Evolutionary conservation across 2,888 invertebrate genomes (phyloP).

Genomic region (Mechanitis mazaeus): DNA sequence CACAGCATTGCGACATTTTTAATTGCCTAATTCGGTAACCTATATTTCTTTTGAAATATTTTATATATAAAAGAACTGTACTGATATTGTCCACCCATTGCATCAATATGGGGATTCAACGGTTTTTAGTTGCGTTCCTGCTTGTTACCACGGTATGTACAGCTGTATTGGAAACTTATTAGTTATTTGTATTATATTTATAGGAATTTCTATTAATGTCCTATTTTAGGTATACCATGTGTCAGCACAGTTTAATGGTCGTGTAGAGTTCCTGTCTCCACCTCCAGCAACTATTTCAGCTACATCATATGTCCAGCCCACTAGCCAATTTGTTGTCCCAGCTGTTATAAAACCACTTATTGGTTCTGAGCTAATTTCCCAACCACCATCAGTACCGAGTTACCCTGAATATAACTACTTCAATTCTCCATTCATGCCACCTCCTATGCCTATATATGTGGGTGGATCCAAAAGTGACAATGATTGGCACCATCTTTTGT

Average conservation of each 20-base stretch:
- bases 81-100: slow-evolving; percentile 38
- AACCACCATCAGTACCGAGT: slow-evolving; percentile 26
- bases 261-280: slow-evolving; percentile 28
- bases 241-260: slow-evolving; percentile 26
- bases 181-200: no score
- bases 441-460: slow-evolving; percentile 34
- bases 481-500: slow-evolving; percentile 39
- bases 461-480: slow-evolving; percentile 37
- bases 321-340: slow-evolving; percentile 47
- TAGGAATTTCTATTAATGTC: background rate
- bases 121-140: slow-evolving; percentile 28
- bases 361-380: slow-evolving; percentile 21
- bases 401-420: slow-evolving; percentile 21
- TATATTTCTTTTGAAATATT: slow-evolving; percentile 52
- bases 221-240: slow-evolving; percentile 29
- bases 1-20: slow-evolving; percentile 37
- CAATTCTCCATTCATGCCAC: slow-evolving; percentile 33
- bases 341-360: slow-evolving; percentile 46
- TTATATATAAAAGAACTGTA: slow-evolving; percentile 51
- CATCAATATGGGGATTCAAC: slow-evolving; percentile 46
- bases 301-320: slow-evolving; percentile 31
- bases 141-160: slow-evolving; percentile 29
- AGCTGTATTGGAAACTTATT: slow-evolving; percentile 5
- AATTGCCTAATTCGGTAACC: slow-evolving; percentile 39
- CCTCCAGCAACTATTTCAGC: slow-evolving; percentile 22